phyloP scores from a whole-genome alignment of 2,113 vertebrate genomes.

The Poecile atricapillus region DNA sequence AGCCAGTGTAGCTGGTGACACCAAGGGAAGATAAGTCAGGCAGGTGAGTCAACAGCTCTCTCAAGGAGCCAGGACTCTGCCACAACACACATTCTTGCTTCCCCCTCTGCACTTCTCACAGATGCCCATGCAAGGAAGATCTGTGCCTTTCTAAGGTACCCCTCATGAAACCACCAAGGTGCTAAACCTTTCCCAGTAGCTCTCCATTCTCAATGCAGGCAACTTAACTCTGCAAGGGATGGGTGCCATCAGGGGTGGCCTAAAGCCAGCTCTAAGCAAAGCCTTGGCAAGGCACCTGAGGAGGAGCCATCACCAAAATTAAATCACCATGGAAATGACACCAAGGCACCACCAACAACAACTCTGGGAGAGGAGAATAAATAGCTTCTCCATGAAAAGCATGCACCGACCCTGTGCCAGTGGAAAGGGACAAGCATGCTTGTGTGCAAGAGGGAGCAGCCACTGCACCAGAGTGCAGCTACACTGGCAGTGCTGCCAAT shows the following conservation, averaged over 20 bases:
- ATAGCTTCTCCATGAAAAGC: background rate
- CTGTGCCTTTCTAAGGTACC: background rate
- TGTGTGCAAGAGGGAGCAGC: accelerated
- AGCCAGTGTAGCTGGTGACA: background rate
- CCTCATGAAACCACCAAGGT: background rate
- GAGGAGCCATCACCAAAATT: background rate
- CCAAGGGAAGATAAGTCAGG: background rate
- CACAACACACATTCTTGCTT: background rate
- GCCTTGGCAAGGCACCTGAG: background rate
- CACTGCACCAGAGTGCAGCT: background rate
- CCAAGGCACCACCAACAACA: background rate
- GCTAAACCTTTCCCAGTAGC: background rate
- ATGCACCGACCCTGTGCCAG: background rate
- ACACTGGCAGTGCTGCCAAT: background rate
- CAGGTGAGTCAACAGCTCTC: background rate
- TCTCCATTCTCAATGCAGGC: background rate
- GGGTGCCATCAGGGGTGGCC: background rate
- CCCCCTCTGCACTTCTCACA: background rate
- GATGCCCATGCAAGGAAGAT: background rate
- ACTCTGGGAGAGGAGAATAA: background rate
- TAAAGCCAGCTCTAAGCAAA: background rate
- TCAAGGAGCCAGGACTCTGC: background rate
- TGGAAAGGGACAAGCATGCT: background rate
- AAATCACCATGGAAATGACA: background rate
- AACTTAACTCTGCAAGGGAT: background rate